These are phyloP conservation scores for Zoanthus solanderi DNA, from an alignment of 92 coral and sea anemone species.

Conservation along the genomic window DNA sequence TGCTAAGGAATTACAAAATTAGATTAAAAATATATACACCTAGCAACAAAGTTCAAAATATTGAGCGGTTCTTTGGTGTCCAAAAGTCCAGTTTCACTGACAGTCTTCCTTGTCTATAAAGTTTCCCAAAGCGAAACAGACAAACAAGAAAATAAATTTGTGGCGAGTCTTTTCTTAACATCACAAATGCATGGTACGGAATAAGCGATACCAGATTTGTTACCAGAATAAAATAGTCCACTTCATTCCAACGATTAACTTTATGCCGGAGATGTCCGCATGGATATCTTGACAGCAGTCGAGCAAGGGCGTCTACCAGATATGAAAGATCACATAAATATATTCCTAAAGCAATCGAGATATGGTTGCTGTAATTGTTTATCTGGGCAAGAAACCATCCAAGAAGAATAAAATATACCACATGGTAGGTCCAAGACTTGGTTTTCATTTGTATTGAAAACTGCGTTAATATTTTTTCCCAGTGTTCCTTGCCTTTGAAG, in stretches of 20 bases:
- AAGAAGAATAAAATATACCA: slow-evolving; percentile 52
- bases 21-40: no score
- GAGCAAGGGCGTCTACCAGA: slow-evolving; percentile 58
- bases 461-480: background rate
- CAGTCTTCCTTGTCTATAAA: slow-evolving; percentile 52
- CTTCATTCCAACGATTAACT: background rate
- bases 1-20: no score
- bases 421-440: slow-evolving; percentile 50
- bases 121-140: slow-evolving; percentile 44
- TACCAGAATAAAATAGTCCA: slow-evolving; percentile 14
- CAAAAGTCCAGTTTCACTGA: background rate
- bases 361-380: slow-evolving; percentile 43
- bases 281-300: slow-evolving; percentile 17
- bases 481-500: background rate
- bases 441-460: slow-evolving; percentile 5
- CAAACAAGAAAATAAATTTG: slow-evolving; percentile 55
- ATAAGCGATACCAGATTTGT: slow-evolving; percentile 44
- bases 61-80: background rate
- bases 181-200: slow-evolving; percentile 60
- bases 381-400: slow-evolving; percentile 59
- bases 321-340: slow-evolving; percentile 63
- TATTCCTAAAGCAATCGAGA: slow-evolving; percentile 54
- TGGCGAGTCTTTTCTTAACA: slow-evolving; percentile 48
- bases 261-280: background rate
- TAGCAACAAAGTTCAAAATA: background rate